These are phyloP conservation scores for Piaya cayana DNA, from an alignment of 2,113 vertebrate genomes.

Conservation along the genomic window DNA sequence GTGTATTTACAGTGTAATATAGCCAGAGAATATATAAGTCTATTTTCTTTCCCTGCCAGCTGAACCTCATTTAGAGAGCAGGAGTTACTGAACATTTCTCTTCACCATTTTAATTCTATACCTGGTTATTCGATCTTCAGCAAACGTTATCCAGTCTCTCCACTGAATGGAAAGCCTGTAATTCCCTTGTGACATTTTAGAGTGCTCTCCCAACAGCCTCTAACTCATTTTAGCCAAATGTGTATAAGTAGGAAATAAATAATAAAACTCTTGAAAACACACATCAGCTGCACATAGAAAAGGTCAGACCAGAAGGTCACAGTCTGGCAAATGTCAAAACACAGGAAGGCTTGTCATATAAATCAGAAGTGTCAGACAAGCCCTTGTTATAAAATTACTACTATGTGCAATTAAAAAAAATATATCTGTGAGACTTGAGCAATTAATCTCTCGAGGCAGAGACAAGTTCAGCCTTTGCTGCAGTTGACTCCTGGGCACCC, in stretches of 20 bases:
- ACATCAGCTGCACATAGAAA: neutral
- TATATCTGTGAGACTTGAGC: neutral
- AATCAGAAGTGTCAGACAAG: neutral
- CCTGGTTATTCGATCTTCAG: neutral
- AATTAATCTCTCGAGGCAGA: neutral
- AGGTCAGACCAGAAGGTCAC: slow-evolving; percentile 15
- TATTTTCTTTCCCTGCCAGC: neutral
- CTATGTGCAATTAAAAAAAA: neutral
- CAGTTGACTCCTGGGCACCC: neutral
- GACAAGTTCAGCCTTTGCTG: neutral
- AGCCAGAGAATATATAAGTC: neutral
- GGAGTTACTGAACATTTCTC: neutral
- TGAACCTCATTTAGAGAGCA: neutral
- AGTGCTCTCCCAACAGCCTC: neutral
- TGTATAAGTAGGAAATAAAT: neutral
- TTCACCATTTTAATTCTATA: neutral
- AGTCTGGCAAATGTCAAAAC: neutral
- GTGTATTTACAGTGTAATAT: neutral
- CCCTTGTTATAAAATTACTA: neutral
- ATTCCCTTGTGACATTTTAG: neutral
- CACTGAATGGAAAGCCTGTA: neutral
- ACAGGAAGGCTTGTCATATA: neutral
- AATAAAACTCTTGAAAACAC: neutral
- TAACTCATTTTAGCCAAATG: neutral
- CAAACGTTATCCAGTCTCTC: neutral